Conservation (phyloP, 53 echinoderm and acorn worm species). For the Patiria pectinifera region DNA sequence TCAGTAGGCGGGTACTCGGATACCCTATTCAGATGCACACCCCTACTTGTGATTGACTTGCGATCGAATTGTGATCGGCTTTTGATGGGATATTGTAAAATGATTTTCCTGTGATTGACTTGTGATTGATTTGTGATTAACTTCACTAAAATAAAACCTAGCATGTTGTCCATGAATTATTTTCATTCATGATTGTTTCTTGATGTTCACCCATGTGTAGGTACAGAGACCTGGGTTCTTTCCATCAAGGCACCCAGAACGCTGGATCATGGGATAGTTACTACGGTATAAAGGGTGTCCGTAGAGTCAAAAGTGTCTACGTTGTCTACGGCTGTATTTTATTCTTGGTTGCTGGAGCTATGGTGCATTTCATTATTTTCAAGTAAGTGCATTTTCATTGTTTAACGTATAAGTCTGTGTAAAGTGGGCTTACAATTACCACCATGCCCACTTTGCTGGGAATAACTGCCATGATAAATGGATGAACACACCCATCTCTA, state of each 20-base stretch:
- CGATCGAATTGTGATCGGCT: too few relatives aligned
- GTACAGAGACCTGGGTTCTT: slow-evolving; percentile 50
- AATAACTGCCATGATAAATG: too few relatives aligned
- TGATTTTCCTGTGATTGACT: too few relatives aligned
- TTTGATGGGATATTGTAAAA: too few relatives aligned
- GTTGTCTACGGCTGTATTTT: slow-evolving; percentile 73
- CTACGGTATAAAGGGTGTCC: slow-evolving; percentile 86
- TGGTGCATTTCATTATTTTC: slow-evolving; percentile 77
- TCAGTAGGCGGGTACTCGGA: too few relatives aligned
- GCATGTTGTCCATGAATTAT: too few relatives aligned
- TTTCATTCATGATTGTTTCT: not conserved
- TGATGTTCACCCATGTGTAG: slow-evolving; percentile 20
- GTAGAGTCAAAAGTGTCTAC: slow-evolving; percentile 57
- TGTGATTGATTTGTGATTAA: not conserved
- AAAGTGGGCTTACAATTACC: too few relatives aligned
- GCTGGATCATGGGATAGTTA: slow-evolving; percentile 45
- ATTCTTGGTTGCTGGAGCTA: slow-evolving; percentile 66
- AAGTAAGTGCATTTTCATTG: slow-evolving; percentile 64
- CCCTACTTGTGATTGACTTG: too few relatives aligned
- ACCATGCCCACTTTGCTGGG: too few relatives aligned
- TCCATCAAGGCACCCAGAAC: not conserved
- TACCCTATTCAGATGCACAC: too few relatives aligned
- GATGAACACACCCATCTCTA: too few relatives aligned
- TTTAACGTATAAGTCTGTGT: not conserved
- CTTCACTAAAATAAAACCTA: not conserved